Percentiles rank a stretch among this genome's conserved stretches.
These are phyloP conservation scores for Scaptomyza hsui DNA, from an alignment of 1,140 invertebrate species.

Conservation along the genomic window DNA sequence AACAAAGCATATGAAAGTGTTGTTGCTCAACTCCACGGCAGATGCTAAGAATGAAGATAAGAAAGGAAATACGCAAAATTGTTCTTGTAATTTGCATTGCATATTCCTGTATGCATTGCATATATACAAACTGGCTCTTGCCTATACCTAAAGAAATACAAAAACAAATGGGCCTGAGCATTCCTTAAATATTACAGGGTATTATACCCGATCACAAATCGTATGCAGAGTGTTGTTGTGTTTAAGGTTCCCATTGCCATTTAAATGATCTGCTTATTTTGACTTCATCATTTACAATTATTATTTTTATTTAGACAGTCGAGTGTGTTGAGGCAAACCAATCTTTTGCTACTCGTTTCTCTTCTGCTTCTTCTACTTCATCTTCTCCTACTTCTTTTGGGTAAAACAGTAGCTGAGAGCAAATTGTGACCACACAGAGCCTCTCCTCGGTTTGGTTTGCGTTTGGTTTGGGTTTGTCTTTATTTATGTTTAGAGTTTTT, in stretches of 20 bases:
- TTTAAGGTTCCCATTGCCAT: conserved; percentile 48
- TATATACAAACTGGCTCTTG: too few relatives aligned
- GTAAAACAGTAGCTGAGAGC: conserved; percentile 71
- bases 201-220: conserved; percentile 17
- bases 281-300: conserved; percentile 82
- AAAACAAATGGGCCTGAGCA: too few relatives aligned
- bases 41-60: too few relatives aligned
- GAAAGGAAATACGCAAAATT: too few relatives aligned
- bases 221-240: conserved; percentile 19
- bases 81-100: too few relatives aligned
- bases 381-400: too few relatives aligned
- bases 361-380: neutral
- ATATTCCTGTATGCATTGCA: too few relatives aligned
- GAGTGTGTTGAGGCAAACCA: conserved; percentile 42
- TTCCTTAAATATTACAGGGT: too few relatives aligned
- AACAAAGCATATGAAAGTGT: too few relatives aligned
- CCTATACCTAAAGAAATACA: too few relatives aligned
- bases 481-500: conserved; percentile 32
- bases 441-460: conserved; percentile 1
- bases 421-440: conserved; percentile 33
- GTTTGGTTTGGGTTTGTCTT: neutral
- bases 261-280: conserved; percentile 81
- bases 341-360: conserved; percentile 4
- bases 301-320: conserved; percentile 81
- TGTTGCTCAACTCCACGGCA: too few relatives aligned